Conservation (phyloP, 2,797 vertebrate species). For the Cuniculus paca region DNA sequence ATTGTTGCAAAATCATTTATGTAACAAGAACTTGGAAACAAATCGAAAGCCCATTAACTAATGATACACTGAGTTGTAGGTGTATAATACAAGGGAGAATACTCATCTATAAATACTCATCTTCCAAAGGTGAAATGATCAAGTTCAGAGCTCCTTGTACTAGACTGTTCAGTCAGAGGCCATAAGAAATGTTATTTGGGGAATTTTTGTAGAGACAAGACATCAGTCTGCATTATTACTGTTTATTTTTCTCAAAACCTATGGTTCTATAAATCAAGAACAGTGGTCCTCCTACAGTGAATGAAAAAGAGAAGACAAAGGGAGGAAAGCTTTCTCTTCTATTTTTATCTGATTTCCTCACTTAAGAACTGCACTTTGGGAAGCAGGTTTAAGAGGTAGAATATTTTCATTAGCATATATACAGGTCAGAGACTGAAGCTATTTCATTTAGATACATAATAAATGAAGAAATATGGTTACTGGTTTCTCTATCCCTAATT, state of each 20-base stretch:
- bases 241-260: constrained; percentile 29
- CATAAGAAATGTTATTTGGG: constrained; percentile 3
- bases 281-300: not conserved
- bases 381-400: not conserved
- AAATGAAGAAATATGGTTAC: constrained; percentile 59
- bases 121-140: not conserved
- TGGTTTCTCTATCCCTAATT: constrained; percentile 57
- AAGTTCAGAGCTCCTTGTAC: not conserved
- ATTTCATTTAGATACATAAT: constrained; percentile 44
- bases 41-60: not conserved
- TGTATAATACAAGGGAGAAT: not conserved
- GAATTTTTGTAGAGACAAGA: not conserved
- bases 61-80: not conserved
- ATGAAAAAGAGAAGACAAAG: not conserved
- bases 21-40: not conserved
- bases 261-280: not conserved
- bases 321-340: not conserved
- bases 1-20: not conserved
- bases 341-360: constrained; percentile 7
- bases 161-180: not conserved
- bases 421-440: constrained; percentile 17
- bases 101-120: not conserved
- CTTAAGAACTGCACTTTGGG: constrained; percentile 30
- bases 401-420: not conserved
- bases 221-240: constrained; percentile 5